phyloP scores from a whole-genome alignment of 2,113 vertebrate species.

The Mirounga angustirostris region DNA sequence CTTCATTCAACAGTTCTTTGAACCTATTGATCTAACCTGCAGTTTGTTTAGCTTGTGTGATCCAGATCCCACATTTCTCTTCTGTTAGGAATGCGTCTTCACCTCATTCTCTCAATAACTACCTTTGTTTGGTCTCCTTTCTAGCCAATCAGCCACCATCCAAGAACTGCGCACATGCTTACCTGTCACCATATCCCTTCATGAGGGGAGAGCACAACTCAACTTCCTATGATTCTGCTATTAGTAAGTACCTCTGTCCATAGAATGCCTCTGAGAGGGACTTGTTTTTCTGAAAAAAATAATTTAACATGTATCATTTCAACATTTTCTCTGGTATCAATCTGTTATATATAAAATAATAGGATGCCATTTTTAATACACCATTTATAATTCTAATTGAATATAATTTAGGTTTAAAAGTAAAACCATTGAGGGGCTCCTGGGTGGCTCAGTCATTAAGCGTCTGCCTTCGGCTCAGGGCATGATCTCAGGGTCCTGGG shows the following conservation, averaged over 20 bases:
- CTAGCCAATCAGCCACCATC: slow-evolving; percentile 93
- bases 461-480: too few relatives aligned
- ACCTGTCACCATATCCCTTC: slow-evolving; percentile 95
- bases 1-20: not conserved
- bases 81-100: not conserved
- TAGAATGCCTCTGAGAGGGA: not conserved
- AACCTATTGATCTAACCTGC: not conserved
- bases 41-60: not conserved
- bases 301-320: not conserved
- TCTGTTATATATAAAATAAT: not conserved
- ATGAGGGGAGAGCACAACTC: slow-evolving; percentile 91
- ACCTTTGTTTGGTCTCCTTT: slow-evolving; percentile 70
- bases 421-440: not conserved
- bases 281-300: not conserved
- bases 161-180: slow-evolving; percentile 94
- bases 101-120: not conserved
- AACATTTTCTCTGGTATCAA: not conserved
- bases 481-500: too few relatives aligned
- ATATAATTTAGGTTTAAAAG: not conserved
- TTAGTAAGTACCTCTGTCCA: slow-evolving; percentile 91
- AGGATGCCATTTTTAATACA: not conserved
- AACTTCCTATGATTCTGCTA: slow-evolving; percentile 93
- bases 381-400: slow-evolving; percentile 9
- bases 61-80: not conserved
- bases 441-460: too few relatives aligned